phyloP scores from a whole-genome alignment of 2,888 invertebrate genomes.

The Cheilosia variabilis region DNA sequence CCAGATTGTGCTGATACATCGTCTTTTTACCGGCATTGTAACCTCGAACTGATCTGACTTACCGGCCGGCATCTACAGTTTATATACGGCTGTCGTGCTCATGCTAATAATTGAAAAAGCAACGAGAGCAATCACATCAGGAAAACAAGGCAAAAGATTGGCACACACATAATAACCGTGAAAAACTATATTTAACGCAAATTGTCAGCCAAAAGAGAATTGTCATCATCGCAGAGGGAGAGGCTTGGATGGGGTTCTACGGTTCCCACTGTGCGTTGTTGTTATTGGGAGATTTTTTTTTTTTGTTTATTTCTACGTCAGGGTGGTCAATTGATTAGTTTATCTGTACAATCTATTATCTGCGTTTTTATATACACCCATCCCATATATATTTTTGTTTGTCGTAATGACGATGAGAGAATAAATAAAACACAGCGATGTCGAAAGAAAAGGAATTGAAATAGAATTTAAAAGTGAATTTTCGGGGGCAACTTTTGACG shows the following conservation, averaged over 20 bases:
- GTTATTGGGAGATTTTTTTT: background rate
- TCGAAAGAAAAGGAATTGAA: background rate
- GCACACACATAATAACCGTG: background rate
- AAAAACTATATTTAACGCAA: slow-evolving; percentile 19
- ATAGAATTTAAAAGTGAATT: slow-evolving; percentile 11
- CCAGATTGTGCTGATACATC: slow-evolving; percentile 27
- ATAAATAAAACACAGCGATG: background rate
- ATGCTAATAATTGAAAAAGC: slow-evolving; percentile 34
- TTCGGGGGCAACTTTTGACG: slow-evolving; percentile 33
- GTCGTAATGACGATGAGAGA: slow-evolving; percentile 1
- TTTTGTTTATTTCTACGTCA: background rate
- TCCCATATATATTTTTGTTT: background rate
- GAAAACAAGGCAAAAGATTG: background rate
- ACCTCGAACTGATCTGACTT: slow-evolving; percentile 8
- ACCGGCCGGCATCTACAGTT: slow-evolving; percentile 13
- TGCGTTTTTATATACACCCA: background rate
- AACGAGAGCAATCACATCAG: slow-evolving; percentile 4
- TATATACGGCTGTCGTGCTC: slow-evolving; percentile 1
- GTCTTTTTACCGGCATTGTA: slow-evolving; percentile 30
- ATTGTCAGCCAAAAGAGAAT: slow-evolving; percentile 9
- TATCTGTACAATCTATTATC: slow-evolving; percentile 13
- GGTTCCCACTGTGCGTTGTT: background rate
- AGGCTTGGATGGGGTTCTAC: background rate
- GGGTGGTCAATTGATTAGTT: slow-evolving; percentile 19
- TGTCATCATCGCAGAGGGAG: background rate